Conservation (phyloP, 2,113 vertebrate genomes). For the Pyrgilauda ruficollis region DNA sequence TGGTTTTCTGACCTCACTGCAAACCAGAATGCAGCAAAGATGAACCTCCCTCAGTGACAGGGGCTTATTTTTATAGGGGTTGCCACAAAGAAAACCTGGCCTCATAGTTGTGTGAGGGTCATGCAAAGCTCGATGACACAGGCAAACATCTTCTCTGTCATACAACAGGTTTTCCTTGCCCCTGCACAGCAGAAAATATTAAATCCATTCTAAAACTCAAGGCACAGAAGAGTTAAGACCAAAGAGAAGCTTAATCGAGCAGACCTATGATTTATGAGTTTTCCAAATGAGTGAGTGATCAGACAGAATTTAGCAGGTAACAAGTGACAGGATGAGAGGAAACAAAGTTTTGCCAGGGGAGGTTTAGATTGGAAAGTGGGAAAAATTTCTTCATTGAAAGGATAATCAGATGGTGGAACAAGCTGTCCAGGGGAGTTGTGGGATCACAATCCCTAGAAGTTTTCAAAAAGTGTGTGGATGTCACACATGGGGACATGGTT, state of each 20-base stretch:
- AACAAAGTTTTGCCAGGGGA: neutral
- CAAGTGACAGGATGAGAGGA: neutral
- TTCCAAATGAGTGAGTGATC: neutral
- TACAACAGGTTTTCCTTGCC: neutral
- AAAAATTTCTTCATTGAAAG: neutral
- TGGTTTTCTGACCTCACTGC: neutral
- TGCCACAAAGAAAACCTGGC: neutral
- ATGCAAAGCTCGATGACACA: neutral
- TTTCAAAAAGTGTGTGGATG: neutral
- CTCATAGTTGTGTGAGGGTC: neutral
- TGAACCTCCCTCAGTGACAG: neutral
- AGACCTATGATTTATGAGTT: neutral
- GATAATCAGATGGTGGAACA: neutral
- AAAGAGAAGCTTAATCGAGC: neutral
- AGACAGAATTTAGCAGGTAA: neutral
- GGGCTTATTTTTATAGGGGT: neutral
- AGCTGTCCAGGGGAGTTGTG: neutral
- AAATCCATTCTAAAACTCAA: neutral
- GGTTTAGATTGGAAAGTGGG: neutral
- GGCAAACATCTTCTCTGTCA: neutral
- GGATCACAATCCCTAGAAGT: neutral
- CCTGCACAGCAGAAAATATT: neutral
- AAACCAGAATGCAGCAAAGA: neutral
- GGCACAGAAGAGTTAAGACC: neutral
- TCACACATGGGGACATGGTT: neutral